Base-by-base conservation (phyloP, 1,140 invertebrate genomes). In the Pomphorhynchus laevis region DNA sequence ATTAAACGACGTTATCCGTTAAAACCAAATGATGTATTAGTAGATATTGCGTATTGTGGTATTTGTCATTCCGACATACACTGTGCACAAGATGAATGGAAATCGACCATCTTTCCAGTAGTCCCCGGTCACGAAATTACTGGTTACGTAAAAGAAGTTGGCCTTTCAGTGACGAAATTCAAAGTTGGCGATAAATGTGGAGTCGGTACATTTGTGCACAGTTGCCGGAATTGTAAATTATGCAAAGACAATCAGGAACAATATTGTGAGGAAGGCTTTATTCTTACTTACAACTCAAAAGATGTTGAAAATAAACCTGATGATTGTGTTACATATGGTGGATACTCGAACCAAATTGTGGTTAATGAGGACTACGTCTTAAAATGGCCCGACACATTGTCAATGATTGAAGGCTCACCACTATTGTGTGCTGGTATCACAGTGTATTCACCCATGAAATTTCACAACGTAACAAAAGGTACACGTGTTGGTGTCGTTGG, bases 351-450 rank as follows among this genome's bases (percentile, higher is more conserved):
- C 12, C 8, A n/a, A 12, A 38, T 38, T 27, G 23, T 27, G n/a
- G 14, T 21, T 20, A 17, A 5, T 17, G 36, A 38, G 21, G 36
- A 12, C 21, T 38, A 11, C 24, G 36, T 38, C 5, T 17, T 38
- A 17, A 6, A 17, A 8, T 11, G 21, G 12, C 36, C 36, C 6
- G 20, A 21, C 6, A 23, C 8, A 6, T 12, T 38, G n/a, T 8
- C 8, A 9, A 6, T 24, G 20, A 11, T 25, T 11, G 20, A 9
- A 6, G 36, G 9, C 17, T 5, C 36, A 9, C 36, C 36, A n/a
- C 9, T 38, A 9, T 21, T 38, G 5, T 38, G 36, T 27, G 36
- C 36, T 8, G 36, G 36, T 27, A 38, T 38, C 17, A 38, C 36
- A 9, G 24, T 21, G 5, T 38, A 21, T 16, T 38, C 36, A 8